Evolutionary conservation across 2,113 vertebrate species (phyloP).

Genomic region (Strix aluco): DNA sequence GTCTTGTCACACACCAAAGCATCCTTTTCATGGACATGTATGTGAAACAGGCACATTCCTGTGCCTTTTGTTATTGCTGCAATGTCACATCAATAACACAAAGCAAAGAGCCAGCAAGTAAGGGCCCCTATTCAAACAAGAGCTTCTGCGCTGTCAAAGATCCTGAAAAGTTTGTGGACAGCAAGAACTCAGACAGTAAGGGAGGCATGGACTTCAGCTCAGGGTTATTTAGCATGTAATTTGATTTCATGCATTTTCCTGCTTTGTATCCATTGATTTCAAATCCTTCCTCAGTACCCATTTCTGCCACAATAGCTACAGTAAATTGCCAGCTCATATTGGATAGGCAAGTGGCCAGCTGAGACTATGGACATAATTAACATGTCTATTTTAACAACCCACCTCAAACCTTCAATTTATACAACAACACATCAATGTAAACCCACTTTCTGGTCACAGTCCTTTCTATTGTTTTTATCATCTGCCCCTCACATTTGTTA

Average conservation of each 20-base stretch:
- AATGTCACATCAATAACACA: neutral
- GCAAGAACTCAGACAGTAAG: neutral
- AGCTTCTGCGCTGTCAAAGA: neutral
- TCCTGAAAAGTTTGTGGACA: neutral
- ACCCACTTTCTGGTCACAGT: neutral
- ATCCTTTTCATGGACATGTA: neutral
- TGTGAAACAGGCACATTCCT: neutral
- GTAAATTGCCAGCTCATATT: neutral
- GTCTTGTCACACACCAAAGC: neutral
- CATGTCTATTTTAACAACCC: neutral
- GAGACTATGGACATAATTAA: neutral
- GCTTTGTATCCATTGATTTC: conserved; percentile 12
- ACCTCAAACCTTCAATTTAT: neutral
- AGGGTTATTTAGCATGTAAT: neutral
- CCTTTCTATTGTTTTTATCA: neutral
- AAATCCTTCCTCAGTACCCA: neutral
- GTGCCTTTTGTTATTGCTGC: neutral
- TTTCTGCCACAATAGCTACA: neutral
- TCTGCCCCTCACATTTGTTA: neutral
- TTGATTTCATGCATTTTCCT: neutral
- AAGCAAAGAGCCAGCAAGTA: neutral
- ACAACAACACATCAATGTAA: neutral
- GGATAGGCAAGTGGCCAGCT: neutral
- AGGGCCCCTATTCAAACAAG: neutral
- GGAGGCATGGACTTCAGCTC: neutral